Base-by-base conservation (phyloP, 2,888 invertebrate genomes). In the Ochropacha duplaris region DNA sequence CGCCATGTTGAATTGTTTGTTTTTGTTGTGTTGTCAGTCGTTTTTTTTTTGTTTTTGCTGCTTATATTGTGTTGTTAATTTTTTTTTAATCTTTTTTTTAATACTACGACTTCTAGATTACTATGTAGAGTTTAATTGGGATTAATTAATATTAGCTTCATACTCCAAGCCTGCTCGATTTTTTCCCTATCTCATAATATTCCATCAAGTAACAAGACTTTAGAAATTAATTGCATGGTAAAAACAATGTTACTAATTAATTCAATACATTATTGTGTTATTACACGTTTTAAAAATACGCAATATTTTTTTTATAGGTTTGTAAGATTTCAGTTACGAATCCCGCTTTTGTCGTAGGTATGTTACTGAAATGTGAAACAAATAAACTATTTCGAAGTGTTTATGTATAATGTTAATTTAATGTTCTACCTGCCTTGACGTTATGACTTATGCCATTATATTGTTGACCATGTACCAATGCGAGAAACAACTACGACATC, bases 1-100 rank as follows among this genome's bases (percentile, higher is more conserved):
- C 77, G 85, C 80, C 85, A 79, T 83, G 60, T 84, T 83, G 72
- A 65, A 74, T 79, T 78, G 78, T 84, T 83, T 84, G 79, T 84
- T 83, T 80, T 82, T 68, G 72, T 81, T 68, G 65, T 66, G 66
- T 71, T 76, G 70, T 66, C 71, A 61, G 62, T 61, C 64, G 76
- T 76, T 79, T 79, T 78, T 69, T 60, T 57, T 59, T 65, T 67
- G 64, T 44, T 65, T 66, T 62, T 44, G 16, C 8, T 28, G 28
- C 6, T 28, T 8, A 28, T 5, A 8, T 28, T 28, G 1, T 5
- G 28, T 28, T 28, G 1, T 28, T 8, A 8, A 8, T 6, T 1
- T 8, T 5, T 5, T 28, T 28, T 28, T 28, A 28, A 8, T 28
- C 62, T 52, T 49, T 26, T 19, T 51, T 49, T 58, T 54, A 57